phyloP scores from a whole-genome alignment of 2,113 vertebrate genomes.

The Lagopus leucura region DNA sequence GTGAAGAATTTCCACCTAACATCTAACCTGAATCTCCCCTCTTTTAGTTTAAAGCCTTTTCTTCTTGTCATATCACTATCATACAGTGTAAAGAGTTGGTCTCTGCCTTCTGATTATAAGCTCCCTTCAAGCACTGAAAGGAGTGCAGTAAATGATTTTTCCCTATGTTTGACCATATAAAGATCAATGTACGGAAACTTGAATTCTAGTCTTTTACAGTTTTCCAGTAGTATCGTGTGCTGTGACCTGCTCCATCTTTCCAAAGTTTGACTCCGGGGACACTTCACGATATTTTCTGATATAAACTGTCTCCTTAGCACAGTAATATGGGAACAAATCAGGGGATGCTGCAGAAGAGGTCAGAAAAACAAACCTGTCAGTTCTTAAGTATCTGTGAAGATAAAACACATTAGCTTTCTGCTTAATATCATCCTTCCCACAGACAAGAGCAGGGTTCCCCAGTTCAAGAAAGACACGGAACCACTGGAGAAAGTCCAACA shows the following conservation, averaged over 20 bases:
- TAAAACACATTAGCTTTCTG: neutral
- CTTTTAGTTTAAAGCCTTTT: too few species aligned
- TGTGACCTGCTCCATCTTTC: neutral
- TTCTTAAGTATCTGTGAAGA: neutral
- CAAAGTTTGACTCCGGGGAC: neutral
- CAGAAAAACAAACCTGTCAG: neutral
- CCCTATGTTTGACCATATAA: neutral
- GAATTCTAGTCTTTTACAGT: neutral
- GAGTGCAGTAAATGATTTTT: too few species aligned
- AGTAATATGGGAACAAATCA: neutral
- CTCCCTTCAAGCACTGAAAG: too few species aligned
- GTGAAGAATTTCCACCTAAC: too few species aligned
- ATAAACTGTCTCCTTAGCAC: neutral
- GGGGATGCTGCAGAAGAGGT: neutral
- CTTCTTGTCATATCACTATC: too few species aligned
- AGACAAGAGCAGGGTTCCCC: neutral
- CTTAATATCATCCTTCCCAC: neutral
- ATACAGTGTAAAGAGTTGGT: too few species aligned
- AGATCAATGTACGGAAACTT: neutral
- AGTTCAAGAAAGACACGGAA: neutral
- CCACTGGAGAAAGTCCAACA: neutral
- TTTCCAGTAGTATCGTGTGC: neutral
- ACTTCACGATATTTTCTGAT: neutral
- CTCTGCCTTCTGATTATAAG: neutral
- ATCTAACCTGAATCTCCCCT: too few species aligned